Base-by-base conservation (phyloP, 1,140 invertebrate species). In the Dendroctonus ponderosae region DNA sequence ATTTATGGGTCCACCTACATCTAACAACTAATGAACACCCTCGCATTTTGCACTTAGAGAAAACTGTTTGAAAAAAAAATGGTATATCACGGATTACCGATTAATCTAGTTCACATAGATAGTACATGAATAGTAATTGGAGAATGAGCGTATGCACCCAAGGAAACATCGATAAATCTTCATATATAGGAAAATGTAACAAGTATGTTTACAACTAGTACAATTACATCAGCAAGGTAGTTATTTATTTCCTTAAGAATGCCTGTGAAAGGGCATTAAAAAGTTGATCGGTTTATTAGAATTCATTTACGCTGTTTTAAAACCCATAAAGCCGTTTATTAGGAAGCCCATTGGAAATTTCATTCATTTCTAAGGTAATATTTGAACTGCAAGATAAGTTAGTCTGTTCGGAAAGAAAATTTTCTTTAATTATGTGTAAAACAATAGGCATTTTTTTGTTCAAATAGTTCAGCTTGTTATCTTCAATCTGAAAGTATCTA, bases 141-240 rank as follows among this genome's bases (percentile, higher is more conserved):
- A 8, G 14, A 51, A 12, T 51, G 49, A 51, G 6, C 15, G 49
- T 51, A 51, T 41, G 6, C 41, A 41, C 15, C 39, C 53, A 56
- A 56, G 53, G 53, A 56, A 41, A 56, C 39, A 56, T n/a, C 53
- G 40, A 56, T 56, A 56, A 56, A 56, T 56, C 39, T 56, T 56
- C 53, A 26, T 52, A 15, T 11, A 52, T 15, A 52, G 38, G 53
- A 40, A 56, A 56, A 56, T 52, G 50, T n/a, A 15, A 26, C 3
- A 11, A 9, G 37, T n/a, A 14, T 14, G 9, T 14, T 46, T 46
- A 46, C 43, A 46, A 46, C 43, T 12, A 12, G 43, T 46, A 12
- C 43, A 46, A 46, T 46, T 46, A 46, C 43, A 26, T 26, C 26
- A 26, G 26, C 26, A 26, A 26, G 1, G 26, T 26, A 26, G 26